Percentiles rank a stretch among this genome's conserved stretches.
These are phyloP conservation scores for Bostrychus sinensis DNA, from an alignment of 2,113 vertebrate species.

Conservation along the genomic window DNA sequence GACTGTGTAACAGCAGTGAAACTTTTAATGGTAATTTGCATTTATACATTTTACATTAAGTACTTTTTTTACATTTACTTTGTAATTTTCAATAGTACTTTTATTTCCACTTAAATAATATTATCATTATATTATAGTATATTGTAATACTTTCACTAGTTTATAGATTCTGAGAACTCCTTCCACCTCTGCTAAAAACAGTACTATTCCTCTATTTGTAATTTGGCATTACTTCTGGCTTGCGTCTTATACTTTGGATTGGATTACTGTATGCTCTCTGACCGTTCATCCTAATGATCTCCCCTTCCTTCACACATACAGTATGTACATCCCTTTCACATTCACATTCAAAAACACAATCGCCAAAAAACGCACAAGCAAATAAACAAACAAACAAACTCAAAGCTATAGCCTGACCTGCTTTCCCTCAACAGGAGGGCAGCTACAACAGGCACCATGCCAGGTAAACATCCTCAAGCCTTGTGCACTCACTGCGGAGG, in stretches of 20 bases:
- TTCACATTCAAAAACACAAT: constrained; percentile 24
- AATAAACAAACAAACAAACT: constrained; percentile 44
- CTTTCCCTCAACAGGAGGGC: constrained; percentile 74
- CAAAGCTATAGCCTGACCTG: constrained; percentile 72
- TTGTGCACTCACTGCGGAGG: constrained; percentile 76
- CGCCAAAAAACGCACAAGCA: constrained; percentile 6
- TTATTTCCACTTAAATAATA: too few species aligned
- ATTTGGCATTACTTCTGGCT: background rate
- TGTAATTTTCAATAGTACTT: too few species aligned
- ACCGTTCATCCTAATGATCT: constrained; percentile 56
- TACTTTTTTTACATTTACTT: too few species aligned
- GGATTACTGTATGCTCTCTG: constrained; percentile 22
- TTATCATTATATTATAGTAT: too few species aligned
- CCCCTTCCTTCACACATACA: constrained; percentile 7
- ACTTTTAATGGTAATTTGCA: too few species aligned
- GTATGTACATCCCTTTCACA: constrained; percentile 6
- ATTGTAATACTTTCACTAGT: too few species aligned
- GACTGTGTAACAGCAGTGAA: too few species aligned
- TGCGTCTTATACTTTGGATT: constrained; percentile 14
- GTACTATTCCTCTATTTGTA: background rate
- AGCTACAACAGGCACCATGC: constrained; percentile 79
- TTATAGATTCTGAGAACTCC: too few species aligned
- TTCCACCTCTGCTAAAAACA: background rate
- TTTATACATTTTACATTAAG: too few species aligned
- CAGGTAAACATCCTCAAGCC: constrained; percentile 81